These are phyloP conservation scores for Colletes gigas DNA, from an alignment of 1,140 invertebrate genomes.

Conservation along the genomic window DNA sequence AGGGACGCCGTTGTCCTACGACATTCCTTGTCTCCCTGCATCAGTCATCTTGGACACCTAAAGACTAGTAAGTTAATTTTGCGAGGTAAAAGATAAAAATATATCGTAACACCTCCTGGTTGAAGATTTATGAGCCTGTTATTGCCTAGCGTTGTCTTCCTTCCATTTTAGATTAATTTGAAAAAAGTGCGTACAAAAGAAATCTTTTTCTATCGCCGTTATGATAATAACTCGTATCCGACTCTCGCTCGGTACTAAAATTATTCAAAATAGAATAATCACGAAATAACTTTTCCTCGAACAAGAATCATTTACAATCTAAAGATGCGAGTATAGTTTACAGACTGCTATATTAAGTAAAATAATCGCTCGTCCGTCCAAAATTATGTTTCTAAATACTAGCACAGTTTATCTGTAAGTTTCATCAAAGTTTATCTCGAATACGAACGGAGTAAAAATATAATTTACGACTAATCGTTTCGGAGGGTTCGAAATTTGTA, in stretches of 20 bases:
- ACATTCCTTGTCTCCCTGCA: constrained; percentile 47
- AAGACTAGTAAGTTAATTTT: constrained; percentile 22
- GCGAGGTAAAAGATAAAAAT: constrained; percentile 15
- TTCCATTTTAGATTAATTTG: neutral
- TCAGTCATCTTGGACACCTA: constrained; percentile 61
- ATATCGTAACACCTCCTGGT: constrained; percentile 19
- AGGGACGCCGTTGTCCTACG: constrained; percentile 39
- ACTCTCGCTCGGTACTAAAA: neutral
- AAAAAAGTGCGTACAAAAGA: neutral
- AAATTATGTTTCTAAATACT: neutral
- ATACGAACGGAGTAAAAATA: neutral
- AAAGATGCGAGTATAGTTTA: no score
- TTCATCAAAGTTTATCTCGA: neutral
- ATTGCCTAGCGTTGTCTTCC: neutral
- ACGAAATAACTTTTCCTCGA: neutral
- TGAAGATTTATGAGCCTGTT: neutral
- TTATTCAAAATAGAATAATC: neutral
- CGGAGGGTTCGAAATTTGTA: neutral
- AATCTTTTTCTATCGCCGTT: no score
- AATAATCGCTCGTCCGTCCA: neutral
- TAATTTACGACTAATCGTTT: constrained; percentile 11
- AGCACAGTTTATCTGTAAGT: neutral
- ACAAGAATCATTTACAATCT: no score
- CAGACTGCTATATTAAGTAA: no score
- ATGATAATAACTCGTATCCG: no score